Evolutionary conservation across 2,888 invertebrate species (phyloP).

Genomic region (Amphipyra berbera): DNA sequence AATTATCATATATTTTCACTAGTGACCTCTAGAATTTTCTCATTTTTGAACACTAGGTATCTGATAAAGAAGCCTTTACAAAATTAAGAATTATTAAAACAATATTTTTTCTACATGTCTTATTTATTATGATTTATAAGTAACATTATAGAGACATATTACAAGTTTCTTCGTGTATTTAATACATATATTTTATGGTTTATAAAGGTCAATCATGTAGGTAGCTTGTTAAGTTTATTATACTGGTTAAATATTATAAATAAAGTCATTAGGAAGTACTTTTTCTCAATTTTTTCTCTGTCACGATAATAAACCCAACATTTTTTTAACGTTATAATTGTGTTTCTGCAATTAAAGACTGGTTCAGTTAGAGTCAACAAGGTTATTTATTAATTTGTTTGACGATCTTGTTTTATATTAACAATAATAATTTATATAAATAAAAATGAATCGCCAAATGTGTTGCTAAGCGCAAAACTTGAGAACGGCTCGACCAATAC

Average conservation of each 20-base stretch:
- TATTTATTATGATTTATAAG: not conserved
- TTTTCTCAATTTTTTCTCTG: no score
- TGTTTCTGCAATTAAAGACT: not conserved
- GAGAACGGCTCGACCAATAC: no score
- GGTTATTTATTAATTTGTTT: conserved; percentile 3
- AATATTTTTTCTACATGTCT: not conserved
- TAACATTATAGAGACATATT: not conserved
- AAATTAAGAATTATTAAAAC: no score
- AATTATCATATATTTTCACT: not conserved
- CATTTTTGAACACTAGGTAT: no score
- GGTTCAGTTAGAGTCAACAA: conserved; percentile 1
- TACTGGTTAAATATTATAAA: not conserved
- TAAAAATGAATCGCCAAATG: no score
- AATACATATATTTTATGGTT: not conserved
- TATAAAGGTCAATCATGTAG: conserved; percentile 1
- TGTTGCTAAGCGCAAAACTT: no score
- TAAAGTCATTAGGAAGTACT: no score
- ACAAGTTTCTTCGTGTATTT: not conserved
- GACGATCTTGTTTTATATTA: not conserved
- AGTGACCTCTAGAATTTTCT: no score
- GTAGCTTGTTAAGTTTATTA: conserved; percentile 1
- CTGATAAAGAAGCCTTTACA: no score
- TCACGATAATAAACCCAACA: not conserved
- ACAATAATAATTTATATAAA: no score
- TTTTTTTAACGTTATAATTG: no score